Base-by-base conservation (phyloP, 2,888 invertebrate genomes). In the Drosophila macrospina region DNA sequence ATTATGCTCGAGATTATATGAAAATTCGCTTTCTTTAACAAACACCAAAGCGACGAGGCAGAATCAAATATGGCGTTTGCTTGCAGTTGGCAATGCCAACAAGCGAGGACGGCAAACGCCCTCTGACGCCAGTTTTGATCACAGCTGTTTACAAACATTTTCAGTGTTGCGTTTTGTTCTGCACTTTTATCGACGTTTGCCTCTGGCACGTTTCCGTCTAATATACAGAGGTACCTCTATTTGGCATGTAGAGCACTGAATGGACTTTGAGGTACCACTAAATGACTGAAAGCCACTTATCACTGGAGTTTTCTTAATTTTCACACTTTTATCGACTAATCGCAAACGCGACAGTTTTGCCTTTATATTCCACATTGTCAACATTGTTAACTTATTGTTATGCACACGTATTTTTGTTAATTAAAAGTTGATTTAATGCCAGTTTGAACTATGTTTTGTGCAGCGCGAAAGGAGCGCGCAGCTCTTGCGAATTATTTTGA, bases 41-140 rank as follows among this genome's bases (percentile, higher is more conserved):
- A 66, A 68, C 68, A 68, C 61, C 24, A 59, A 36, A 75, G 63
- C 69, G 60, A 73, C 51, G 54, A 77, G 57, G 66, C 64, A 70
- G 81, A 91, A 91, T 91, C 78, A 91, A 91, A 91, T 90, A 91
- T 91, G 91, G 91, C 91, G 91, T 70, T 90, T 68, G 26, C 8
- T 61, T 48, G 36, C 10, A 28, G 44, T 66, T 85, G 88, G 88
- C 88, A 88, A 83, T 79, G 84, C 74, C 62, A 34, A 36, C 74
- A 67, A 52, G 34, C 45, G 36, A 51, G 28, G 4, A n/a, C 4
- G 10, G 15, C 5, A 4, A 10, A 30, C 86, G 85, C 73, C 88
- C 56, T 57, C 89, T 86, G 13, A 26, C 57, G 85, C 16, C 32
- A 0, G 28, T 37, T 50, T 69, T 5, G 4, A 1, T 10, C 8